Evolutionary conservation across 2,888 invertebrate species (phyloP).

Genomic region (Diplazon laetatorius): DNA sequence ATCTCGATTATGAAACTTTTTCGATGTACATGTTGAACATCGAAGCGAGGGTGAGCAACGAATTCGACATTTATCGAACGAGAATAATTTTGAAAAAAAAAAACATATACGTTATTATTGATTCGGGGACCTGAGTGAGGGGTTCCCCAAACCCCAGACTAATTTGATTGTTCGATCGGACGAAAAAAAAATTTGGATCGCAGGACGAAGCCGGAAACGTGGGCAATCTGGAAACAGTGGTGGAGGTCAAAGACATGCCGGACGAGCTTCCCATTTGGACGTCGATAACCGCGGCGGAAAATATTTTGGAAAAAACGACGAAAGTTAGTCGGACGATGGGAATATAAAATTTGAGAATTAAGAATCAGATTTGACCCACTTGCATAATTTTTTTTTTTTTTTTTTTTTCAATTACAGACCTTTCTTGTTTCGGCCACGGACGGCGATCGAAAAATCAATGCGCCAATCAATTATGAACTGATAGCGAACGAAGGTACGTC

Average conservation of each 20-base stretch:
- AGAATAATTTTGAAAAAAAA: too few species aligned
- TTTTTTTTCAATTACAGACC: conserved; percentile 62
- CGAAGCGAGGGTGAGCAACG: conserved; percentile 83
- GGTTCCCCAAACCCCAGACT: too few species aligned
- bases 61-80: too few species aligned
- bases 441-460: conserved; percentile 86
- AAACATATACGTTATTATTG: too few species aligned
- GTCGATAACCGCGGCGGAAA: conserved; percentile 84
- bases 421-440: conserved; percentile 85
- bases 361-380: too few species aligned
- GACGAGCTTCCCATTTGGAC: conserved; percentile 86
- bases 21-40: conserved; percentile 85
- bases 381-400: neutral
- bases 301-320: conserved; percentile 84
- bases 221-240: conserved; percentile 83
- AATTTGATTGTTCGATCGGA: too few species aligned
- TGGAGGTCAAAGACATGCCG: conserved; percentile 85
- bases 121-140: too few species aligned
- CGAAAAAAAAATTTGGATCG: conserved; percentile 31
- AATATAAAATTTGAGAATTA: too few species aligned
- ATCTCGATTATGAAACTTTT: conserved; percentile 81
- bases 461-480: conserved; percentile 84
- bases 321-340: conserved; percentile 70
- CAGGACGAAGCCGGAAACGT: conserved; percentile 83
- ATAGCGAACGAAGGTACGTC: conserved; percentile 33